Evolutionary conservation across 1,140 invertebrate genomes (phyloP).

Genomic region (Sipha flava): DNA sequence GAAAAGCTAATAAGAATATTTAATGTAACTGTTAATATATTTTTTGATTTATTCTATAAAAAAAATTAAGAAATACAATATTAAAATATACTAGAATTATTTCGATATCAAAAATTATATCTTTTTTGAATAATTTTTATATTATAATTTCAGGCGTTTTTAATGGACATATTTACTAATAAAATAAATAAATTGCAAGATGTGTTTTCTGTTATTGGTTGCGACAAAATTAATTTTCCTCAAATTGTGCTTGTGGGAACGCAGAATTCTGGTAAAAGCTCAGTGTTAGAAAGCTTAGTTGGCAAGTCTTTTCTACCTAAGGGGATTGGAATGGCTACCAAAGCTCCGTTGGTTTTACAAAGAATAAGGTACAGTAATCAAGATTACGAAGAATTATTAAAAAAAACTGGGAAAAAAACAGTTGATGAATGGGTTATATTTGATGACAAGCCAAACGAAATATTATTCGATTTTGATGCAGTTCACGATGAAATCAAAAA

Average conservation of each 20-base stretch:
- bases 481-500: conserved; percentile 65
- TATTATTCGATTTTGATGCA: conserved; percentile 58
- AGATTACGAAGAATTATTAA: not conserved
- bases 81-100: not conserved
- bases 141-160: too few relatives aligned
- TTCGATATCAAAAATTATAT: not conserved
- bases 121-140: not conserved
- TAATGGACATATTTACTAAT: conserved; percentile 34
- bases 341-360: conserved; percentile 36
- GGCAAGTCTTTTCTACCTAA: conserved; percentile 36
- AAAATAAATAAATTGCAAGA: conserved; percentile 37
- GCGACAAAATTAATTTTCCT: conserved; percentile 33
- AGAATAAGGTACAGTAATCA: not conserved
- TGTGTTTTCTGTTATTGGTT: conserved; percentile 15
- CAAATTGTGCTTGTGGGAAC: conserved; percentile 37
- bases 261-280: conserved; percentile 45
- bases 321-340: conserved; percentile 35
- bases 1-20: too few relatives aligned
- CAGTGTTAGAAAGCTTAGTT: conserved; percentile 38
- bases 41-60: too few relatives aligned
- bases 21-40: too few relatives aligned
- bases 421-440: conserved; percentile 66
- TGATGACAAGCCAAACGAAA: conserved; percentile 59
- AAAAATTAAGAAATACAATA: too few relatives aligned
- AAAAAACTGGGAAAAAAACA: conserved; percentile 56